A percentile compares a stretch with the other conserved stretches of the same genome.
Evolutionary conservation across 1,140 invertebrate genomes (phyloP).

Genomic region (Tigriopus japonicus): DNA sequence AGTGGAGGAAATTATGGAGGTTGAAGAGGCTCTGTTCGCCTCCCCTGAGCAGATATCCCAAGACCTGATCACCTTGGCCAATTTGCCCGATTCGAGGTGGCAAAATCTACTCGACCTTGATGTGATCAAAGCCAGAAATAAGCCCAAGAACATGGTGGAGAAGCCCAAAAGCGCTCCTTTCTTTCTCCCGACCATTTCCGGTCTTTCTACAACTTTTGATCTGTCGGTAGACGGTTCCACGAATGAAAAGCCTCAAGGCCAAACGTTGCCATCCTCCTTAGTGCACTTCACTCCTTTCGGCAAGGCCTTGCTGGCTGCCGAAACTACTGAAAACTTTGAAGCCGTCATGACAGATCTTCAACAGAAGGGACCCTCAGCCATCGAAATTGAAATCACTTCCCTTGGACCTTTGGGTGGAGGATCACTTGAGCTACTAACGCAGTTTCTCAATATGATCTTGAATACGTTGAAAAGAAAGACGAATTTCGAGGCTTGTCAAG

Average conservation of each 20-base stretch:
- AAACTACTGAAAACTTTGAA: neutral
- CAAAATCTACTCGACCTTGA: neutral
- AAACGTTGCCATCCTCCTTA: neutral
- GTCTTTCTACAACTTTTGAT: slow-evolving; percentile 62
- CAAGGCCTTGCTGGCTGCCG: neutral
- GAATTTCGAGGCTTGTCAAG: neutral
- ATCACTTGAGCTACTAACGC: neutral
- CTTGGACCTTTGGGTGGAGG: neutral
- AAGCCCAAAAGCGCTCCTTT: slow-evolving; percentile 72
- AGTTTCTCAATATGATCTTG: neutral
- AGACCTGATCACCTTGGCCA: slow-evolving; percentile 67
- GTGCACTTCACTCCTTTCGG: neutral
- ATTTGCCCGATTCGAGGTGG: slow-evolving; percentile 59
- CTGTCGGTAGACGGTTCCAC: slow-evolving; percentile 27
- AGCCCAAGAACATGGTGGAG: slow-evolving; percentile 63
- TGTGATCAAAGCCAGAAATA: slow-evolving; percentile 45
- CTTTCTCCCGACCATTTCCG: slow-evolving; percentile 75
- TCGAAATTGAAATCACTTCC: neutral
- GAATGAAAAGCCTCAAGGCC: neutral
- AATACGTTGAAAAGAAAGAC: neutral
- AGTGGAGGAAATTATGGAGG: slow-evolving; percentile 27
- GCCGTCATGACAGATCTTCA: neutral
- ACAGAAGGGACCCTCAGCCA: neutral
- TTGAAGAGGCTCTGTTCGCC: slow-evolving; percentile 39
- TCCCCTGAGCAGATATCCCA: slow-evolving; percentile 59